Percentiles rank a stretch among this genome's conserved stretches.
Evolutionary conservation across 1,140 invertebrate genomes (phyloP).

Genomic region (Microplitis demolitor): DNA sequence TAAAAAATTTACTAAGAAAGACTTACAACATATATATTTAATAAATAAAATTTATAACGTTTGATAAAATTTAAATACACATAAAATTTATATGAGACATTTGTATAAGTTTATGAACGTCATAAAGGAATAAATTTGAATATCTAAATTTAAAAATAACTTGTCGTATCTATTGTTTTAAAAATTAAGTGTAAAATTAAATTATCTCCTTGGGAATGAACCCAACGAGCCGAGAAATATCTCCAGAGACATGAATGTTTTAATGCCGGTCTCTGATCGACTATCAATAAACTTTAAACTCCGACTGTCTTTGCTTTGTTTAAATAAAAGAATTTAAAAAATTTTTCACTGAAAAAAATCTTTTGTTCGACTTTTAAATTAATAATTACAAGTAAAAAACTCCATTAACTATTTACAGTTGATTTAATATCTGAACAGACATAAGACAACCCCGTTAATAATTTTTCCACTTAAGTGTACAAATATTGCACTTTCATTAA

Average conservation of each 20-base stretch:
- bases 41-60: too few species aligned
- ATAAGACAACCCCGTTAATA: too few species aligned
- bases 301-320: background rate
- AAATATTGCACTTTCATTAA: too few species aligned
- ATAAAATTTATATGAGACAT: background rate
- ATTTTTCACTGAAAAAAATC: too few species aligned
- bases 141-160: background rate
- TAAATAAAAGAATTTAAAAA: background rate
- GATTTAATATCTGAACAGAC: too few species aligned
- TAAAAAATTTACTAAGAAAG: too few species aligned
- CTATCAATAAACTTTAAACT: background rate
- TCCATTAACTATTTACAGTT: too few species aligned
- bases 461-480: too few species aligned
- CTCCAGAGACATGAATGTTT: slow-evolving; percentile 4
- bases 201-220: slow-evolving; percentile 14
- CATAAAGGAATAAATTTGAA: background rate
- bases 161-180: background rate
- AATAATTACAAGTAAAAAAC: too few species aligned
- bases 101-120: background rate
- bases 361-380: too few species aligned
- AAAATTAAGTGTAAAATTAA: background rate
- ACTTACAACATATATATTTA: too few species aligned
- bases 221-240: slow-evolving; percentile 20
- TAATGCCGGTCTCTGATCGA: background rate
- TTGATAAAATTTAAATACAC: too few species aligned